phyloP scores from a whole-genome alignment of 2,797 vertebrate genomes.

The Gallirallus australis region DNA sequence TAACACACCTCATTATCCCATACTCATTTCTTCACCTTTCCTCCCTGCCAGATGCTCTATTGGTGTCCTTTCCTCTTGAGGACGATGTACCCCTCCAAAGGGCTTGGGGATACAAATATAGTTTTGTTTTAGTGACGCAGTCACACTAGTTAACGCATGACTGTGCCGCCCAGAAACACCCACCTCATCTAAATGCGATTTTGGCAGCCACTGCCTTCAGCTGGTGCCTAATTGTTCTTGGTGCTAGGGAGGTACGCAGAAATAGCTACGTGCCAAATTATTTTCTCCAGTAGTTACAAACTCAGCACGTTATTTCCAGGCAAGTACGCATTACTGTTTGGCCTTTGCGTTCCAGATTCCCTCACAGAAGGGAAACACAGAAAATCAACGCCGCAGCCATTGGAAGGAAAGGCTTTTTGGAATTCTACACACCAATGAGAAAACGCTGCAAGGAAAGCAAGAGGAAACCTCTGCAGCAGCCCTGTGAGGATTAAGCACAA shows the following conservation, averaged over 20 bases:
- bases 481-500: background rate
- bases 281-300: slow-evolving; percentile 48
- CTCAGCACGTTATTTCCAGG: background rate
- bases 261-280: slow-evolving; percentile 16
- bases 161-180: slow-evolving; percentile 60
- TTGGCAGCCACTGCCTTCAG: slow-evolving; percentile 56
- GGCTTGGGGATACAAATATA: background rate
- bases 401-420: background rate
- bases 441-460: background rate
- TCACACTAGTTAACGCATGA: slow-evolving; percentile 36
- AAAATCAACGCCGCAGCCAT: background rate
- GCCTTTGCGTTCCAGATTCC: background rate
- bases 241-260: background rate
- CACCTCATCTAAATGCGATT: slow-evolving; percentile 51
- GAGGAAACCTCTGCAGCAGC: background rate
- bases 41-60: background rate
- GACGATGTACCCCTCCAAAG: background rate
- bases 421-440: background rate
- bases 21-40: background rate
- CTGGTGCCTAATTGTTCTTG: slow-evolving; percentile 46
- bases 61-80: slow-evolving; percentile 6
- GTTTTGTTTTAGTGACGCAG: slow-evolving; percentile 11
- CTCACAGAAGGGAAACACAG: background rate
- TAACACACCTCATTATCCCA: background rate
- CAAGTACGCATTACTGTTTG: background rate